Base-by-base conservation (phyloP, 2,113 vertebrate genomes). In the Willisornis vidua region DNA sequence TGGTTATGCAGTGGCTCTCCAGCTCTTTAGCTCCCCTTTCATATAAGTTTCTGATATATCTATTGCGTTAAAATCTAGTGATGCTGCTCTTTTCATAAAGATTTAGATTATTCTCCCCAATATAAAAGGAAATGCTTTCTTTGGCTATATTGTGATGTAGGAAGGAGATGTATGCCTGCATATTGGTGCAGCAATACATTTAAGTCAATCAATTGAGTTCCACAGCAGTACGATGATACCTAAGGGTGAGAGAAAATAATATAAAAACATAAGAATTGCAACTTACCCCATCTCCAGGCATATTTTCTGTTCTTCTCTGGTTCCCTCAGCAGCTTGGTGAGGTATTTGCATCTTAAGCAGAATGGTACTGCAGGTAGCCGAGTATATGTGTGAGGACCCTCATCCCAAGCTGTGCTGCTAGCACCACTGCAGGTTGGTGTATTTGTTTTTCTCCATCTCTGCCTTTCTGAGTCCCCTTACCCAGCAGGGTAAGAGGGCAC, bases 311-410 rank as follows among this genome's bases (percentile, higher is more conserved):
- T 87, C 73, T 23, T 92, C 67, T 89, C 37, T 62, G 89, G 57
- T 77, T 95, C 73, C 62, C 76, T 89, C 81, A 83, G 61, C 55
- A 91, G 85, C 72, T 41, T 75, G 57, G 94, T 86, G 89, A 75
- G 72, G n/a, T 46, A 79, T 61, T 67, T 75, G 66, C 49, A 77
- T 54, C 49, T 70, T 12, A 18, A 70, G 19, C 25, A 51, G 41
- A 24, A 46, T 26, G 85, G 23, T 41, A 25, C 25, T 19, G 19
- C 20, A 26, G 55, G 35, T 41, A 55, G 20, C 33, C 24, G 45
- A 45, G 31, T 20, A 5, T 37, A 45, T 1, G 2, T 6, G 29
- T 85, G 39, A 67, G 14, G 22, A 46, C 7, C 41, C 12, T 12
- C 14, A 19, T 20, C 37, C 57, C n/a, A n/a, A 25, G 22, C 3